Conservation (phyloP, 1,140 invertebrate species). For the Centruroides vittatus region DNA sequence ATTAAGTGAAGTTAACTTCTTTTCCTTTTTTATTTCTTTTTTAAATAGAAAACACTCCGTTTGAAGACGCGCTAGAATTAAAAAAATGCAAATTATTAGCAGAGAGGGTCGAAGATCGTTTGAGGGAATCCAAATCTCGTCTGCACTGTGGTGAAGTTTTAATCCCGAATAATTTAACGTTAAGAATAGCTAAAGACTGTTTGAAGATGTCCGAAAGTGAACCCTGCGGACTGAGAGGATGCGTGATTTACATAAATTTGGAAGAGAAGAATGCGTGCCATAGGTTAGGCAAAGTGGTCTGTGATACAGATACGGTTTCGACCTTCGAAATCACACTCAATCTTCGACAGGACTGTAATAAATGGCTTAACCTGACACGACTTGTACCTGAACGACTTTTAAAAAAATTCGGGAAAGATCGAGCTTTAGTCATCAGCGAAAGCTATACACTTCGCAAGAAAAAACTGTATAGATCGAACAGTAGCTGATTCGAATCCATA, state of each 20-base stretch:
- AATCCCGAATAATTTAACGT: slow-evolving; percentile 57
- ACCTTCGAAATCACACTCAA: slow-evolving; percentile 74
- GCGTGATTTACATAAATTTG: slow-evolving; percentile 27
- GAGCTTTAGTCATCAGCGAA: slow-evolving; percentile 67
- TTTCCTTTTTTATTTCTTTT: too few species aligned
- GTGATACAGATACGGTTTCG: slow-evolving; percentile 62
- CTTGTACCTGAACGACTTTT: slow-evolving; percentile 19
- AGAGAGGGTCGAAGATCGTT: slow-evolving; percentile 51
- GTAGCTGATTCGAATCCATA: too few species aligned
- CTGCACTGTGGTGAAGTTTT: slow-evolving; percentile 63
- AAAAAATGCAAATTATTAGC: slow-evolving; percentile 36
- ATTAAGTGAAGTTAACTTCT: too few species aligned
- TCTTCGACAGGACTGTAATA: slow-evolving; percentile 56
- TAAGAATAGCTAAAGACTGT: slow-evolving; percentile 55
- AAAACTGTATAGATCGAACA: slow-evolving; percentile 55
- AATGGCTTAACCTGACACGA: slow-evolving; percentile 59
- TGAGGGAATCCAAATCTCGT: slow-evolving; percentile 55
- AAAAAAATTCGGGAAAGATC: slow-evolving; percentile 61
- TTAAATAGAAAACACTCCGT: too few species aligned
- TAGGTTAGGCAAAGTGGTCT: slow-evolving; percentile 50
- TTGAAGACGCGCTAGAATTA: too few species aligned
- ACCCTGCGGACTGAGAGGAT: slow-evolving; percentile 55
- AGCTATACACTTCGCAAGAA: slow-evolving; percentile 70
- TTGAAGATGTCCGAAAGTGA: slow-evolving; percentile 63
- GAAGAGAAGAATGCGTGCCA: slow-evolving; percentile 25